Conservation (phyloP, 2,113 vertebrate species). For the Zonotrichia leucophrys region DNA sequence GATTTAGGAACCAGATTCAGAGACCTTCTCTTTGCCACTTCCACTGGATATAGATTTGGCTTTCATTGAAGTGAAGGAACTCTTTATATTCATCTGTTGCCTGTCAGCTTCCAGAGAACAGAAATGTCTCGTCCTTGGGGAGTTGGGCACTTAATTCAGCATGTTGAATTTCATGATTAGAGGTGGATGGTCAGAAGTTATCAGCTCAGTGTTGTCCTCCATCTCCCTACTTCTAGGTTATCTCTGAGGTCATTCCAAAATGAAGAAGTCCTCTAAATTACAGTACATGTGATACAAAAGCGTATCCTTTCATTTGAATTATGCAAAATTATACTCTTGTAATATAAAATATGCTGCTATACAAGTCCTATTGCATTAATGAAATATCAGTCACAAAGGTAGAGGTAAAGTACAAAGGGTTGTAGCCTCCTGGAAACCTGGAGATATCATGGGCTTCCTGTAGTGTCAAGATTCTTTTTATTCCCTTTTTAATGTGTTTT, state of each 20-base stretch:
- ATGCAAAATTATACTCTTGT: neutral
- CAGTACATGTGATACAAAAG: neutral
- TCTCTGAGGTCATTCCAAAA: neutral
- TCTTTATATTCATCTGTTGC: neutral
- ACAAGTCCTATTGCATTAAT: neutral
- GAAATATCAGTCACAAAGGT: neutral
- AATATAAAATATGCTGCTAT: neutral
- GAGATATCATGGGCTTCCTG: neutral
- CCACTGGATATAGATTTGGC: neutral
- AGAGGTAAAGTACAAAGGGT: neutral
- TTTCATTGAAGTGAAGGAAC: neutral
- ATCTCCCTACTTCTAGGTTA: neutral
- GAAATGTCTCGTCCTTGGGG: neutral
- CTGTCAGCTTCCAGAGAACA: neutral
- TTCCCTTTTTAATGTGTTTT: neutral
- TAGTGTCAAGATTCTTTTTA: neutral
- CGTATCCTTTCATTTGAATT: neutral
- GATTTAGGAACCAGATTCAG: neutral
- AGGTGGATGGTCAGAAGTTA: neutral
- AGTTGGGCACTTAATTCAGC: neutral
- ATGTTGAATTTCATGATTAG: neutral
- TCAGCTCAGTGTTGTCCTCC: neutral
- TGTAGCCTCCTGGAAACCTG: neutral
- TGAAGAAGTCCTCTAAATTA: neutral
- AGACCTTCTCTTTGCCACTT: neutral